Conservation (phyloP, 1,140 invertebrate genomes). For the Apis laboriosa region DNA sequence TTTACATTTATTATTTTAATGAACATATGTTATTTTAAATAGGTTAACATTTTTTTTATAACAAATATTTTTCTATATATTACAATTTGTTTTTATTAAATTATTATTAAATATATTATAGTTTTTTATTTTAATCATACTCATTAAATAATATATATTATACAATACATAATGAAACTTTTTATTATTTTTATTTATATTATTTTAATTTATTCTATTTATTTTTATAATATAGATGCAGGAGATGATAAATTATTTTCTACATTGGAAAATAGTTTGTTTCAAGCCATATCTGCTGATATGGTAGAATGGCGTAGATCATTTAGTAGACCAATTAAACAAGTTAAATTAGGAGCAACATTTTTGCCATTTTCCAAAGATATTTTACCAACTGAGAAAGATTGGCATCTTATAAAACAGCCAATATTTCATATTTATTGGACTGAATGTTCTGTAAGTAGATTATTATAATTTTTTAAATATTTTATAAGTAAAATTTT, state of each 20-base stretch:
- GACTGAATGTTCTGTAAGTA: slow-evolving; percentile 93
- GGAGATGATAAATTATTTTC: slow-evolving; percentile 94
- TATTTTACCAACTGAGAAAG: slow-evolving; percentile 86
- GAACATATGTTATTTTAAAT: slow-evolving; percentile 56
- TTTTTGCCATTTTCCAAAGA: slow-evolving; percentile 91
- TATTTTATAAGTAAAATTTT: neutral
- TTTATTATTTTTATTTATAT: slow-evolving; percentile 38
- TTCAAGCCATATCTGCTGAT: slow-evolving; percentile 91
- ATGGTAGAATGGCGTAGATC: slow-evolving; percentile 94
- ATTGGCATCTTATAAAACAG: slow-evolving; percentile 89
- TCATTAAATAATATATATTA: neutral
- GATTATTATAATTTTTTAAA: slow-evolving; percentile 17
- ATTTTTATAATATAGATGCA: slow-evolving; percentile 84
- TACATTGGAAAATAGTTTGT: slow-evolving; percentile 88
- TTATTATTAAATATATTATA: neutral
- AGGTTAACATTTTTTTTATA: slow-evolving; percentile 27
- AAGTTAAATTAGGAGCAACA: slow-evolving; percentile 91
- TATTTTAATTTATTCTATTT: slow-evolving; percentile 34
- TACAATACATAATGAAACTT: neutral
- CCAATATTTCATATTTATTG: slow-evolving; percentile 97
- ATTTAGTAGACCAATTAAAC: slow-evolving; percentile 89
- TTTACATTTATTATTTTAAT: neutral
- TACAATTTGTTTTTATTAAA: neutral
- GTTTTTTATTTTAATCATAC: neutral
- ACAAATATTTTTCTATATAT: neutral